These are phyloP conservation scores for Lithosia quadra DNA, from an alignment of 2,888 invertebrate species.

Conservation along the genomic window DNA sequence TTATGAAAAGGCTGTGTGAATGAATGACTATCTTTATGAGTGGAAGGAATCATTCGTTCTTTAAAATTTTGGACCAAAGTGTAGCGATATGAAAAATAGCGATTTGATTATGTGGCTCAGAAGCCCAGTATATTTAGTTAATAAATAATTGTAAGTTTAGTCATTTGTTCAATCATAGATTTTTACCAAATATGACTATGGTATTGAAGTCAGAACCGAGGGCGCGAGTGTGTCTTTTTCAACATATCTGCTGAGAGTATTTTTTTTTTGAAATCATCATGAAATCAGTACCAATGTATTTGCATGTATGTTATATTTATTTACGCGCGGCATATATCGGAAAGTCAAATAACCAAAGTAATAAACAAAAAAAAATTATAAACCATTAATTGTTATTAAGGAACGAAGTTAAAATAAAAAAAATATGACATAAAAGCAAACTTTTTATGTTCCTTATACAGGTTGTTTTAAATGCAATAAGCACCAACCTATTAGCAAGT, in stretches of 20 bases:
- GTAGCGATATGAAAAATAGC: background rate
- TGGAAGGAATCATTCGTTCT: constrained; percentile 10
- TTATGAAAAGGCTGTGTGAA: constrained; percentile 8
- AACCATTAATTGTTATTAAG: too few relatives aligned
- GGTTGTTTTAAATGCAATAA: background rate
- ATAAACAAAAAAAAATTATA: too few relatives aligned
- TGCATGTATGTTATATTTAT: too few relatives aligned
- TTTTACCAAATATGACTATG: too few relatives aligned
- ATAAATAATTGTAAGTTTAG: background rate
- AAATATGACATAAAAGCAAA: too few relatives aligned
- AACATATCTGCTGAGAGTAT: background rate
- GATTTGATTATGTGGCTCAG: background rate
- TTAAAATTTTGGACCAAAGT: constrained; percentile 2
- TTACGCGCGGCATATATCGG: too few relatives aligned
- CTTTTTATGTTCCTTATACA: background rate
- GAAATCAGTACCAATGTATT: too few relatives aligned
- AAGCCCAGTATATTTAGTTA: background rate
- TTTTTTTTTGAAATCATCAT: background rate
- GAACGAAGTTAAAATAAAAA: too few relatives aligned
- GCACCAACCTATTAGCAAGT: background rate
- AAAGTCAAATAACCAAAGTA: too few relatives aligned
- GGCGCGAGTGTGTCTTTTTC: background rate
- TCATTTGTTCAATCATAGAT: background rate
- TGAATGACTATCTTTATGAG: constrained; percentile 3
- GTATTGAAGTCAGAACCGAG: background rate